phyloP scores from a whole-genome alignment of 2,888 invertebrate species.

The Microctonus brassicae region DNA sequence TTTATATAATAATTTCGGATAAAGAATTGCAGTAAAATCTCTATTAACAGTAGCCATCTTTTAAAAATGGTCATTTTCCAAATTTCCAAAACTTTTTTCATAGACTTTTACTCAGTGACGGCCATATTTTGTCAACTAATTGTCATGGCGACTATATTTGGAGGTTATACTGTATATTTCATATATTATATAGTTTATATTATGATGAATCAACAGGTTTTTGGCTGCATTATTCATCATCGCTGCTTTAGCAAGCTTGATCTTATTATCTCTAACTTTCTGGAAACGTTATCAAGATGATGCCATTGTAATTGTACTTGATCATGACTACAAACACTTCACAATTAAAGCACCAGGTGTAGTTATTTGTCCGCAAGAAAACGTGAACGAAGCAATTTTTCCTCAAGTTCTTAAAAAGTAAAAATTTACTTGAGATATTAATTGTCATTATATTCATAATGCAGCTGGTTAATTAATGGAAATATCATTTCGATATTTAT shows the following conservation, averaged over 20 bases:
- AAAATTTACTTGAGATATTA: background rate
- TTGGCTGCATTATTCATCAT: conserved; percentile 45
- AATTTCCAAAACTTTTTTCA: no score
- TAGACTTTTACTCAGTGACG: no score
- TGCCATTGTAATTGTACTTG: conserved; percentile 49
- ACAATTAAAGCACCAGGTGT: conserved; percentile 79
- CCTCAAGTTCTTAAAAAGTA: conserved; percentile 45
- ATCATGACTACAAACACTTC: conserved; percentile 48
- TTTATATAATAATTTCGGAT: background rate
- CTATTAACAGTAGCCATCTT: no score
- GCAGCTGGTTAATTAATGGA: no score
- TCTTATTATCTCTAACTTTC: conserved; percentile 48
- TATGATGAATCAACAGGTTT: conserved; percentile 40
- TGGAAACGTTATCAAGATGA: conserved; percentile 54
- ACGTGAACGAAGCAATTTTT: conserved; percentile 72
- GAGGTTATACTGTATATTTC: no score
- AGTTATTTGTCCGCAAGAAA: conserved; percentile 76
- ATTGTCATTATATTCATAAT: background rate
- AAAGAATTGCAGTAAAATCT: no score
- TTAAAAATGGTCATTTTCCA: no score
- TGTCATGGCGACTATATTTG: no score
- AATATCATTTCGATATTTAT: no score
- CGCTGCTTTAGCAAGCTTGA: conserved; percentile 47
- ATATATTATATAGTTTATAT: background rate
- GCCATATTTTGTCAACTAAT: no score